Conservation (phyloP, 2,113 vertebrate genomes). For the Capricornis sumatraensis region DNA sequence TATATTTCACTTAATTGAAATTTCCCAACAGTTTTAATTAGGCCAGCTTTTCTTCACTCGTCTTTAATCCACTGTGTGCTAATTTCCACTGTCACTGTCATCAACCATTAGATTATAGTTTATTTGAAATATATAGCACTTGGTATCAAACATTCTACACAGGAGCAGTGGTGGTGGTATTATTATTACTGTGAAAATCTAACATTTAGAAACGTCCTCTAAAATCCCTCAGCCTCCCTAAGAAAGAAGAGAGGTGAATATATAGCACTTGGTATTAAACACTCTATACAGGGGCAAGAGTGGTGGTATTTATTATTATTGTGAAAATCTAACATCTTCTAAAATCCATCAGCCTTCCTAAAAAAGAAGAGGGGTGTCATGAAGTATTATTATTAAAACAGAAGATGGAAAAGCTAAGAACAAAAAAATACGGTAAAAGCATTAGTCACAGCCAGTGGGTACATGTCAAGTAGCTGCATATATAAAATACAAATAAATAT, state of each 20-base stretch:
- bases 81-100: neutral
- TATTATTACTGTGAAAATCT: neutral
- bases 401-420: neutral
- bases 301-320: neutral
- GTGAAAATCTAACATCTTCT: neutral
- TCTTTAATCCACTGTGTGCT: neutral
- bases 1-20: neutral
- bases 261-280: neutral
- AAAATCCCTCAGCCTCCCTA: neutral
- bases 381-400: neutral
- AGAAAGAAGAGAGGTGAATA: neutral
- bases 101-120: neutral
- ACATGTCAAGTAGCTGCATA: neutral
- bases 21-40: neutral
- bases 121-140: neutral
- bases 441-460: neutral
- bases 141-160: neutral
- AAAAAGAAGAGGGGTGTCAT: neutral
- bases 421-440: neutral
- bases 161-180: fast-evolving
- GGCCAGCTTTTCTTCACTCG: neutral
- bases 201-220: neutral
- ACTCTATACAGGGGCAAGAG: neutral
- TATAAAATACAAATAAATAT: neutral
- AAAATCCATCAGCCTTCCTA: neutral